A percentile compares a stretch with the other conserved stretches of the same genome.
These are phyloP conservation scores for Macquaria ambigua DNA, from an alignment of 2,113 vertebrate genomes.

Conservation along the genomic window DNA sequence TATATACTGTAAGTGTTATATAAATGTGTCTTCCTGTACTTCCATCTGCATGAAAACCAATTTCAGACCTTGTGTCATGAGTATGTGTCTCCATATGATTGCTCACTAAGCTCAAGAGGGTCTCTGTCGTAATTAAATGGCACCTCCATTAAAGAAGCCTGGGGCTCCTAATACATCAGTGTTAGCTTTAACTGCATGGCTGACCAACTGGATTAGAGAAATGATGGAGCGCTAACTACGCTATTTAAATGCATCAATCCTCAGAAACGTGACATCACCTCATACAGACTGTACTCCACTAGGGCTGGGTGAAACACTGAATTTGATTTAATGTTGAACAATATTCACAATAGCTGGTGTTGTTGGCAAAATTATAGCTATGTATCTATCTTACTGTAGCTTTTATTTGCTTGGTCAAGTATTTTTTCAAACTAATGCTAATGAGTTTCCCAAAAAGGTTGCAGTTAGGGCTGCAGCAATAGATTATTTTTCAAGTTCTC, in stretches of 20 bases:
- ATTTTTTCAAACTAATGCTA: background rate
- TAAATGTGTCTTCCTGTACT: background rate
- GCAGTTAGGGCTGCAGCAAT: background rate
- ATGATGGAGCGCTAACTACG: constrained; percentile 39
- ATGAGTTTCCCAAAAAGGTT: background rate
- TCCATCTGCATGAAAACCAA: constrained; percentile 19
- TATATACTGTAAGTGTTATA: background rate
- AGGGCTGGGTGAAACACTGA: background rate
- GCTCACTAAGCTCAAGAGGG: constrained; percentile 48
- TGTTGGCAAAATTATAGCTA: background rate
- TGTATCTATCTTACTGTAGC: background rate
- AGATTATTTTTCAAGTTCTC: background rate
- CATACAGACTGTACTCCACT: background rate
- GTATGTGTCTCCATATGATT: constrained; percentile 37
- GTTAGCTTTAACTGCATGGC: constrained; percentile 30
- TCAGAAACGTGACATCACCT: constrained; percentile 21
- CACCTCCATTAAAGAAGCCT: constrained; percentile 52
- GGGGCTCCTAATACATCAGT: constrained; percentile 38
- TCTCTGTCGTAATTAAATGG: constrained; percentile 62
- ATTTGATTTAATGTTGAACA: background rate
- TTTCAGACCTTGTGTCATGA: constrained; percentile 20
- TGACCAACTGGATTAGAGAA: constrained; percentile 40
- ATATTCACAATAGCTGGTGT: background rate
- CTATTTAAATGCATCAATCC: constrained; percentile 54
- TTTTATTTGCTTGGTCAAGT: background rate